A percentile compares a stretch with the other conserved stretches of the same genome.
Conservation (phyloP, 2,888 invertebrate species). For the Ommatoiulus sabulosus region DNA sequence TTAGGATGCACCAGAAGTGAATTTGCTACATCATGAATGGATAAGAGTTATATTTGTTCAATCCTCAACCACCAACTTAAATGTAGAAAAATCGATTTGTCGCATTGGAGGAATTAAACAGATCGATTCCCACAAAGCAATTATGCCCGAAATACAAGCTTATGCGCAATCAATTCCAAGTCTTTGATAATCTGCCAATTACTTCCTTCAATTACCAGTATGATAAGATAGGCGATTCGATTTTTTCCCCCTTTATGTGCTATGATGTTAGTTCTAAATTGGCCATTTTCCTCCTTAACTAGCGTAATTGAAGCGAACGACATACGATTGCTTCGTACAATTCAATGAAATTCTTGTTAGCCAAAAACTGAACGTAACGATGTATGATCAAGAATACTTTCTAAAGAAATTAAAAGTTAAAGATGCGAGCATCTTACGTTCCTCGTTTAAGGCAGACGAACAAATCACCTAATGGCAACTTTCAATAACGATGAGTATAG, state of each 20-base stretch:
- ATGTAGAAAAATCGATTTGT: neutral
- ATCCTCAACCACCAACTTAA: neutral
- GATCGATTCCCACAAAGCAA: no score
- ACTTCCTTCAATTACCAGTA: neutral
- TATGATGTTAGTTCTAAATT: neutral
- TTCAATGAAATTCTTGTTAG: no score
- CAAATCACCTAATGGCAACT: neutral
- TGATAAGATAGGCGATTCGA: neutral
- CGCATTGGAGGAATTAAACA: no score
- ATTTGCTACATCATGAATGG: no score
- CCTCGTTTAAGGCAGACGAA: neutral
- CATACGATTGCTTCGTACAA: neutral
- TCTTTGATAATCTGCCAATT: neutral
- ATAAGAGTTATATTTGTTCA: no score
- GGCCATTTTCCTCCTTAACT: neutral
- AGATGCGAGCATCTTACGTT: neutral
- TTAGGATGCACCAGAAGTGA: no score
- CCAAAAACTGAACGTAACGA: neutral
- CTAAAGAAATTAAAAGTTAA: neutral
- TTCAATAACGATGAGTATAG: neutral
- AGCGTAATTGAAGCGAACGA: neutral
- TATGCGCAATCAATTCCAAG: neutral
- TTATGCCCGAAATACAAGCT: no score
- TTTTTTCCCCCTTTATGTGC: neutral
- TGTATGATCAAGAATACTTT: neutral